phyloP scores from a whole-genome alignment of 53 echinoderm and acorn worm genomes.

The Patiria pectinifera region DNA sequence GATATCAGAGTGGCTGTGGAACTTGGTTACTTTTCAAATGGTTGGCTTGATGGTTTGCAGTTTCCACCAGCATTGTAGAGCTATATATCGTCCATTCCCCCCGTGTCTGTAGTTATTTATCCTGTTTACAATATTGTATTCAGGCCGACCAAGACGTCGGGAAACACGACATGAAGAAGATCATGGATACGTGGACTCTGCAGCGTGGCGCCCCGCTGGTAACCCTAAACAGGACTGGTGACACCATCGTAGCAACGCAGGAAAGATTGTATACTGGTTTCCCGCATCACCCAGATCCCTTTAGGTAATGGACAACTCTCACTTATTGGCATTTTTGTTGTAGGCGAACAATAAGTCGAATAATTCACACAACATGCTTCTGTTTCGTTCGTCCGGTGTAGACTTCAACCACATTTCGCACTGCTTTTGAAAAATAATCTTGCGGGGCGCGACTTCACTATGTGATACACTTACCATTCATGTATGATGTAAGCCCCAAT shows the following conservation, averaged over 20 bases:
- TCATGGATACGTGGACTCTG: constrained; percentile 96
- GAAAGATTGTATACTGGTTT: constrained; percentile 56
- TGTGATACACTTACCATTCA: too few relatives aligned
- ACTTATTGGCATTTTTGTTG: background rate
- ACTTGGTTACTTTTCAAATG: too few relatives aligned
- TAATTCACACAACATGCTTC: background rate
- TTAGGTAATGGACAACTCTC: background rate
- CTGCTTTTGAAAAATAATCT: too few relatives aligned
- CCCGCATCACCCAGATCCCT: constrained; percentile 4
- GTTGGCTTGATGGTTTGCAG: too few relatives aligned
- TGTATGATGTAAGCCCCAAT: too few relatives aligned
- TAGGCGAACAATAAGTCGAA: background rate
- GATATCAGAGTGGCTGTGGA: too few relatives aligned
- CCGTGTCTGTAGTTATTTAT: background rate
- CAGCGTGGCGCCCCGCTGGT: constrained; percentile 89
- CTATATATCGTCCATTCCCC: too few relatives aligned
- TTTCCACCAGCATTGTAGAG: too few relatives aligned
- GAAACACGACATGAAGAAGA: constrained; percentile 75
- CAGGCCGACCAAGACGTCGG: constrained; percentile 72
- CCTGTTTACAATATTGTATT: background rate
- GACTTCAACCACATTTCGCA: too few relatives aligned
- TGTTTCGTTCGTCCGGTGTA: too few relatives aligned
- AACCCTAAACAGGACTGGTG: constrained; percentile 55
- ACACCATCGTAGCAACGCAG: constrained; percentile 65
- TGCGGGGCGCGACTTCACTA: too few relatives aligned